A percentile compares a stretch with the other conserved stretches of the same genome.
These are phyloP conservation scores for Cremastobaeus sp. DNA, from an alignment of 2,888 invertebrate genomes.

Conservation along the genomic window DNA sequence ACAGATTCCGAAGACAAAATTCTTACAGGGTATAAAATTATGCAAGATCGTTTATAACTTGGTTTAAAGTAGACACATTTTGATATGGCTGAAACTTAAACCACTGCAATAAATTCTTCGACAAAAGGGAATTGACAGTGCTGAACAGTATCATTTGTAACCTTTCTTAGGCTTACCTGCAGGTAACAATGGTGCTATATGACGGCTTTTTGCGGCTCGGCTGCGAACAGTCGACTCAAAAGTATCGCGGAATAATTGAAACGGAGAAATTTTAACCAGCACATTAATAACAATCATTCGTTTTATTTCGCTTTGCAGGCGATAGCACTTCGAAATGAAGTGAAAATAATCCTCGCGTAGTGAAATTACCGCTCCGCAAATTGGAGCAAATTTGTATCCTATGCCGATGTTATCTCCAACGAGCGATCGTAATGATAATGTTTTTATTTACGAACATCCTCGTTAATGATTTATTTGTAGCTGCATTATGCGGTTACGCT, in stretches of 20 bases:
- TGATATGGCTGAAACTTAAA: slow-evolving; percentile 43
- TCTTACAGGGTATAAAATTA: slow-evolving; percentile 27
- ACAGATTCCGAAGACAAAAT: slow-evolving; percentile 12
- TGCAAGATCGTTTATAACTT: slow-evolving; percentile 22
- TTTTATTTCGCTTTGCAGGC: too few relatives aligned
- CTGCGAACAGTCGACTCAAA: too few relatives aligned
- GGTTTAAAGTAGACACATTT: slow-evolving; percentile 28
- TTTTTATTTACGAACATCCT: slow-evolving; percentile 40
- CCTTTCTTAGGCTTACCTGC: slow-evolving; percentile 30
- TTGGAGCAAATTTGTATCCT: too few relatives aligned
- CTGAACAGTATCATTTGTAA: slow-evolving; percentile 52
- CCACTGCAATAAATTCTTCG: slow-evolving; percentile 47
- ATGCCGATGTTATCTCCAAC: too few relatives aligned
- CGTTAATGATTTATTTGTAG: slow-evolving; percentile 42
- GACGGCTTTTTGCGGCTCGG: slow-evolving; percentile 29
- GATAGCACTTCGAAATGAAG: too few relatives aligned
- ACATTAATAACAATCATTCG: too few relatives aligned
- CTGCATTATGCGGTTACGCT: slow-evolving; percentile 49
- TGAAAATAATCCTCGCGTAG: too few relatives aligned
- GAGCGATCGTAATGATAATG: slow-evolving; percentile 28
- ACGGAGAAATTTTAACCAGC: too few relatives aligned
- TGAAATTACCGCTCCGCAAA: too few relatives aligned
- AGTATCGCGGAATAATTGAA: too few relatives aligned
- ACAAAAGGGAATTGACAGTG: slow-evolving; percentile 55
- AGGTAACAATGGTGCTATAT: slow-evolving; percentile 38